phyloP scores from a whole-genome alignment of 2,888 invertebrate species.

The Spatulosminthurus flaviceps region DNA sequence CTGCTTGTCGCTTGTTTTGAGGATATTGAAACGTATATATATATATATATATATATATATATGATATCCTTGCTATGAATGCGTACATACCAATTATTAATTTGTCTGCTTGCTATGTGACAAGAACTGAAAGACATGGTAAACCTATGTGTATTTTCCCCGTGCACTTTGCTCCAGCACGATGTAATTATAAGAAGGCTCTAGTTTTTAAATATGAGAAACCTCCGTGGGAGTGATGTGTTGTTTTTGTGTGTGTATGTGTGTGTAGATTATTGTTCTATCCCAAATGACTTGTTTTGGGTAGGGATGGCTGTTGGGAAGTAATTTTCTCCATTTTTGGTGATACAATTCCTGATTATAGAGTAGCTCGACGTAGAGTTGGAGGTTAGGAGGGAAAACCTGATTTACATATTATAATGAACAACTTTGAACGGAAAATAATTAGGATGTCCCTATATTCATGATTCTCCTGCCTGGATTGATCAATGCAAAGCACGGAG shows the following conservation, averaged over 20 bases:
- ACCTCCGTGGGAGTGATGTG: too few species aligned
- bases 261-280: not conserved
- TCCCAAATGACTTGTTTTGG: not conserved
- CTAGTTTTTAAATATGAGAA: too few species aligned
- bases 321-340: conserved; percentile 8
- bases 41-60: too few species aligned
- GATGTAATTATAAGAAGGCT: too few species aligned
- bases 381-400: not conserved
- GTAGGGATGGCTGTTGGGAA: not conserved
- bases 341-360: not conserved
- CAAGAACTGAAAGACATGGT: too few species aligned
- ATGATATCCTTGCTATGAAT: too few species aligned
- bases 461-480: not conserved
- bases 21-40: too few species aligned
- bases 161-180: too few species aligned
- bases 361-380: not conserved
- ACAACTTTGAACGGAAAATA: not conserved
- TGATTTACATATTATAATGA: conserved; percentile 10
- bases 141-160: too few species aligned
- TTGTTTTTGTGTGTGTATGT: not conserved
- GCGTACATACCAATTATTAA: too few species aligned
- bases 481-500: not conserved
- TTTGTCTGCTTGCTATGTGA: too few species aligned
- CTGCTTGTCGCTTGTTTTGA: too few species aligned
- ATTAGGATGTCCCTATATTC: not conserved